Conservation (phyloP, 2,797 vertebrate genomes). For the Uromys caudimaculatus region DNA sequence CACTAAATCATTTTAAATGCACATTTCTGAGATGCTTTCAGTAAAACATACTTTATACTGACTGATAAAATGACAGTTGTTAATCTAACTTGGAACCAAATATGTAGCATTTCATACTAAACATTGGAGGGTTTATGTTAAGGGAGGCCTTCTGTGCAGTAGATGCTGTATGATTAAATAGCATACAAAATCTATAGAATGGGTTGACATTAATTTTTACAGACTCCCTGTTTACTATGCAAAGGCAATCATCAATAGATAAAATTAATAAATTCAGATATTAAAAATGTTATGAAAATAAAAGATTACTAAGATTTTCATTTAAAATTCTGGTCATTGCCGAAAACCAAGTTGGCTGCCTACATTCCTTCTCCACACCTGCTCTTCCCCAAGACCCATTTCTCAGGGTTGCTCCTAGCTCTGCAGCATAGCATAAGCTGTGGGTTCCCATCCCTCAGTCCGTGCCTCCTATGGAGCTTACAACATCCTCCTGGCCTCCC, state of each 20-base stretch:
- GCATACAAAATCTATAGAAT: not conserved
- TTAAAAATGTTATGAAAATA: not conserved
- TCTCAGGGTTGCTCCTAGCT: not conserved
- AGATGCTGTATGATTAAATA: not conserved
- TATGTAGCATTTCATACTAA: not conserved
- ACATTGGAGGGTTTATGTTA: not conserved
- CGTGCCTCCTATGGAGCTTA: not conserved
- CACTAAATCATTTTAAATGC: not conserved
- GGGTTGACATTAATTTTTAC: not conserved
- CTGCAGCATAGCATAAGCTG: not conserved
- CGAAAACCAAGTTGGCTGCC: not conserved
- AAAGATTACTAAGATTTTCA: not conserved
- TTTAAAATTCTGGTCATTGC: not conserved
- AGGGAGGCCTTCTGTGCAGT: not conserved
- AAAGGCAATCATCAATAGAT: not conserved
- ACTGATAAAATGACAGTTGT: not conserved
- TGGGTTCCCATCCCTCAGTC: accelerated
- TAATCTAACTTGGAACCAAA: conserved; percentile 10
- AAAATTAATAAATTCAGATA: not conserved
- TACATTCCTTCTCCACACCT: not conserved
- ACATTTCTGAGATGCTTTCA: not conserved
- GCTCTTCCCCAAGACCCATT: not conserved
- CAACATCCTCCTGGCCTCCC: not conserved
- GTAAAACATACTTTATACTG: not conserved
- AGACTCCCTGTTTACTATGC: not conserved